Conservation (phyloP, 2,888 invertebrate genomes). For the Dicroscelio sp. region DNA sequence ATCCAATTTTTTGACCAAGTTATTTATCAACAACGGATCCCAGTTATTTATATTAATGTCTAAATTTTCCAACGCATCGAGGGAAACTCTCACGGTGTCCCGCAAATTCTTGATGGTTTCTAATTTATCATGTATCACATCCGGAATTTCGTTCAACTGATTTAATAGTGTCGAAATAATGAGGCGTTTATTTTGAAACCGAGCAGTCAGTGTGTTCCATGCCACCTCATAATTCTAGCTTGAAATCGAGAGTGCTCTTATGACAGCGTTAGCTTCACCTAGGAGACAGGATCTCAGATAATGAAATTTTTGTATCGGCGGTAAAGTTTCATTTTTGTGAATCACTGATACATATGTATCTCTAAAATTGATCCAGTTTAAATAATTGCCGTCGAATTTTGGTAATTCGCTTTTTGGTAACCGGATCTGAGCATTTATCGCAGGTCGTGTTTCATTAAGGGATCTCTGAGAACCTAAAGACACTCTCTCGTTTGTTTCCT, state of each 20-base stretch:
- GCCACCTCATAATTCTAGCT: constrained; percentile 16
- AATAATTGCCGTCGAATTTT: neutral
- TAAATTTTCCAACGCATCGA: neutral
- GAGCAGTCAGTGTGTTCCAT: neutral
- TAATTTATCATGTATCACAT: neutral
- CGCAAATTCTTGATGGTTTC: neutral
- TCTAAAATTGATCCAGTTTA: constrained; percentile 5
- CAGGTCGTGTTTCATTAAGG: too few species aligned
- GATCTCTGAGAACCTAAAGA: too few species aligned
- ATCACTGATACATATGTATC: constrained; percentile 17
- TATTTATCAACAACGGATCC: neutral
- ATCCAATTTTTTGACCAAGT: constrained; percentile 4
- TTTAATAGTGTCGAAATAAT: neutral
- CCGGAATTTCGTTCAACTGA: neutral
- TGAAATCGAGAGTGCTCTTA: constrained; percentile 1
- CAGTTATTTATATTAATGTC: neutral
- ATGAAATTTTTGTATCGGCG: constrained; percentile 42
- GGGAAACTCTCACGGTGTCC: neutral
- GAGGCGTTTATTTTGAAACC: neutral
- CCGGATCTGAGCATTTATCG: too few species aligned
- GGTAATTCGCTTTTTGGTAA: constrained; percentile 4
- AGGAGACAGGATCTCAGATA: neutral
- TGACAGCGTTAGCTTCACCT: constrained; percentile 26
- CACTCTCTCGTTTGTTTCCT: too few species aligned
- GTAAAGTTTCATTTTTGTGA: neutral